A percentile compares a stretch with the other conserved stretches of the same genome.
phyloP scores from a whole-genome alignment of 2,888 invertebrate genomes.

The Chrysolina americana region DNA sequence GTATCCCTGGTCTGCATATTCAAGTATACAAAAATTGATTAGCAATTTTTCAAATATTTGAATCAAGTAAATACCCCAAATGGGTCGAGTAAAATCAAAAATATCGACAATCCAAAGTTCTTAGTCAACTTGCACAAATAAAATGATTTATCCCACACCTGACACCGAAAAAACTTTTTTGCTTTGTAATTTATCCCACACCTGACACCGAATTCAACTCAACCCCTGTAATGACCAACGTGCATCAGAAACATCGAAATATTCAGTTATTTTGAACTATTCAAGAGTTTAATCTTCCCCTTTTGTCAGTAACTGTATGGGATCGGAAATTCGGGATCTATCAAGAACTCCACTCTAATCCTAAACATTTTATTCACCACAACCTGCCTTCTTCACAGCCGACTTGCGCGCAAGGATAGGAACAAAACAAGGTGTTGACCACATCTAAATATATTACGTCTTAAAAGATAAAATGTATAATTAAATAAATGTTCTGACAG shows the following conservation, averaged over 20 bases:
- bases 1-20: conserved; percentile 84
- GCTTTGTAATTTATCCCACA: not conserved
- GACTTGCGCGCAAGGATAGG: conserved; percentile 57
- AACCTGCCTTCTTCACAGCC: conserved; percentile 12
- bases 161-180: not conserved
- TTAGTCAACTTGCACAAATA: not conserved
- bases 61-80: conserved; percentile 50
- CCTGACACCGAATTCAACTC: not conserved
- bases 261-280: too few relatives aligned
- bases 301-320: not conserved
- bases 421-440: conserved; percentile 65
- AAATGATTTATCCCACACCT: not conserved
- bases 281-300: not conserved
- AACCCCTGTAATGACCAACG: not conserved
- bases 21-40: conserved; percentile 70
- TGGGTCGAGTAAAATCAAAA: too few relatives aligned
- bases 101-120: too few relatives aligned
- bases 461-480: conserved; percentile 25
- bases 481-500: conserved; percentile 30
- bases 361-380: conserved; percentile 13
- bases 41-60: conserved; percentile 37
- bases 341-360: conserved; percentile 4
- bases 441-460: conserved; percentile 51
- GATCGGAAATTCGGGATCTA: not conserved
- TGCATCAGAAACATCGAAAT: not conserved